Conservation (phyloP, 2,888 invertebrate species). For the Odontothrips loti region DNA sequence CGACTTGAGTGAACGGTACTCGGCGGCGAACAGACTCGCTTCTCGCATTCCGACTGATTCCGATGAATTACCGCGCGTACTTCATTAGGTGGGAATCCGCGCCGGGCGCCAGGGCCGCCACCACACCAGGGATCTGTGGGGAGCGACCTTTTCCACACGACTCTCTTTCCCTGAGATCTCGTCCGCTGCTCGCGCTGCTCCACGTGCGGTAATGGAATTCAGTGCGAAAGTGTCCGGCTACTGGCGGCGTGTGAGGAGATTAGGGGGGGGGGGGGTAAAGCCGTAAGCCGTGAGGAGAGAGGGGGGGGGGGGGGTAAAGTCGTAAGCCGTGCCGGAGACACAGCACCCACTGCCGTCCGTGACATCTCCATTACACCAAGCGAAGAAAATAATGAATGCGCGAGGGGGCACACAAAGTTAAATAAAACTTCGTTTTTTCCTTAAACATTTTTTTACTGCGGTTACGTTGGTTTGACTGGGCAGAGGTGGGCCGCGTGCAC, state of each 20-base stretch:
- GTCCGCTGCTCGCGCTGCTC: not conserved
- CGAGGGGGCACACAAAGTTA: no score
- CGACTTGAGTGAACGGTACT: no score
- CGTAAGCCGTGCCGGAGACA: not conserved
- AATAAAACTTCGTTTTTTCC: no score
- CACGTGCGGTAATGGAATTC: not conserved
- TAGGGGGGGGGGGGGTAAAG: no score
- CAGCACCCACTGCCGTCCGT: not conserved
- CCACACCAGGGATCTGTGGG: no score
- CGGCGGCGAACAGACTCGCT: no score
- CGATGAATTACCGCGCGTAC: no score
- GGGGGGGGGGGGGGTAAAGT: no score
- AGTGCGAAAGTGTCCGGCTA: not conserved
- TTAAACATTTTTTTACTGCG: not conserved
- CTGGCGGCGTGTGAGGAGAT: not conserved
- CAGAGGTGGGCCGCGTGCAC: not conserved
- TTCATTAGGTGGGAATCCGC: no score
- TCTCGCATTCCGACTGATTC: no score
- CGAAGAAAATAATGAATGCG: not conserved
- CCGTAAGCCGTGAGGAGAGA: no score
- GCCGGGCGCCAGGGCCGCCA: no score
- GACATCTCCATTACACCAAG: not conserved
- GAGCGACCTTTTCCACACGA: not conserved
- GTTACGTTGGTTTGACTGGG: not conserved
- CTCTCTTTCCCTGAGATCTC: not conserved